phyloP scores from a whole-genome alignment of 2,797 vertebrate species.

The Distichodus sexfasciatus region DNA sequence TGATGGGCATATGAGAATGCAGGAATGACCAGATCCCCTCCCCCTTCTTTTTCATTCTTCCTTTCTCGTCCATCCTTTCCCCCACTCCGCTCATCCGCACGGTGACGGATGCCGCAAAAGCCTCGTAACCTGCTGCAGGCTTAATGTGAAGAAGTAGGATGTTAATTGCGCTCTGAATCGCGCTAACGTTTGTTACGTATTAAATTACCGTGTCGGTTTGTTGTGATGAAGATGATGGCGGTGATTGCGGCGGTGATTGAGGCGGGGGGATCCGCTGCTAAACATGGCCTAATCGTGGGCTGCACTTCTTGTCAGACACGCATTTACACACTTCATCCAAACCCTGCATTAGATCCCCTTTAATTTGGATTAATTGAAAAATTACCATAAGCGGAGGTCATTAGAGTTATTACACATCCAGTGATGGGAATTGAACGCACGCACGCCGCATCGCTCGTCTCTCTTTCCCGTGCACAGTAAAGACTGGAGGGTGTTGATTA shows the following conservation, averaged over 20 bases:
- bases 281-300: constrained; percentile 41
- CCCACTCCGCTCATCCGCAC: not conserved
- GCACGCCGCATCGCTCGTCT: not conserved
- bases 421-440: constrained; percentile 44
- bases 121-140: too few relatives aligned
- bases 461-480: constrained; percentile 1
- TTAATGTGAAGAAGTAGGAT: too few relatives aligned
- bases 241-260: constrained; percentile 46
- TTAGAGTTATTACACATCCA: constrained; percentile 59
- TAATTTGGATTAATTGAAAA: constrained; percentile 70
- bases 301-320: constrained; percentile 39
- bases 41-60: not conserved
- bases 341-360: constrained; percentile 52
- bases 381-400: constrained; percentile 62
- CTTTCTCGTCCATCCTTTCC: not conserved
- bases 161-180: not conserved
- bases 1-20: constrained; percentile 57
- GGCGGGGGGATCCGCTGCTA: constrained; percentile 19
- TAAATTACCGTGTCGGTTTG: constrained; percentile 37
- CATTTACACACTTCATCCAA: constrained; percentile 45
- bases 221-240: constrained; percentile 51
- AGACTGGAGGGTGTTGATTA: constrained; percentile 6
- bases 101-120: not conserved
- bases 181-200: constrained; percentile 7
- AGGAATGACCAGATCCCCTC: constrained; percentile 9